These are phyloP conservation scores for Zoroaster sp. DNA, from an alignment of 53 echinoderm and acorn worm genomes.

Conservation along the genomic window DNA sequence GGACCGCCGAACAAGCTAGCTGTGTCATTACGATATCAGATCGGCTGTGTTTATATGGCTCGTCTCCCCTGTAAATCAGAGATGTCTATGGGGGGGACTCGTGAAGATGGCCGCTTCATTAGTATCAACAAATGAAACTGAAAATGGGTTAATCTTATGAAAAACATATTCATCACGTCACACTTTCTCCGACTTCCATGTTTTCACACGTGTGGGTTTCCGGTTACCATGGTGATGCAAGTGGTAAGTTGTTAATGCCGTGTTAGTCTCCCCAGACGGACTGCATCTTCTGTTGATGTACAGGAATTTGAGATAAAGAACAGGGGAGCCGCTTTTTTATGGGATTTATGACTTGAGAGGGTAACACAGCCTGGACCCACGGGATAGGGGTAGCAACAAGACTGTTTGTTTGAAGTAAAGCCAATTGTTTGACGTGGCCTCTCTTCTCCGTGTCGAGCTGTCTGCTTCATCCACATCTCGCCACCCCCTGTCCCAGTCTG, in stretches of 20 bases:
- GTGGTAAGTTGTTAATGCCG: not conserved
- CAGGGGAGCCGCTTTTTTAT: not conserved
- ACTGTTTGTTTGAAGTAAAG: constrained; percentile 30
- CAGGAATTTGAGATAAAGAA: constrained; percentile 26
- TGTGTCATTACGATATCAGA: not conserved
- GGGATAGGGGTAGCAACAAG: constrained; percentile 1
- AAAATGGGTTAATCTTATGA: too few species aligned
- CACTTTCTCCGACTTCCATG: not conserved
- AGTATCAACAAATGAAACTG: too few species aligned
- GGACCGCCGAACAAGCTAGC: constrained; percentile 1
- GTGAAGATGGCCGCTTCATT: not conserved
- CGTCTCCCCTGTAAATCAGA: not conserved
- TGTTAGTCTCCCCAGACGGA: not conserved
- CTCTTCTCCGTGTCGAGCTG: not conserved
- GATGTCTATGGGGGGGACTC: not conserved
- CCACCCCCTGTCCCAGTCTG: constrained; percentile 18
- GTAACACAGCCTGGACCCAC: constrained; percentile 6
- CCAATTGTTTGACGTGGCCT: not conserved
- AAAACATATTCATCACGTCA: too few species aligned
- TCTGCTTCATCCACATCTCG: constrained; percentile 8
- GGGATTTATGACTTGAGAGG: constrained; percentile 13
- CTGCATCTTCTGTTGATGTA: constrained; percentile 13
- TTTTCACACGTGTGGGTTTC: not conserved
- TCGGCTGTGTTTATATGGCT: not conserved
- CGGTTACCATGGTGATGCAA: not conserved